Conservation (phyloP, 2,113 vertebrate species). For the Pleuronectes platessa region DNA sequence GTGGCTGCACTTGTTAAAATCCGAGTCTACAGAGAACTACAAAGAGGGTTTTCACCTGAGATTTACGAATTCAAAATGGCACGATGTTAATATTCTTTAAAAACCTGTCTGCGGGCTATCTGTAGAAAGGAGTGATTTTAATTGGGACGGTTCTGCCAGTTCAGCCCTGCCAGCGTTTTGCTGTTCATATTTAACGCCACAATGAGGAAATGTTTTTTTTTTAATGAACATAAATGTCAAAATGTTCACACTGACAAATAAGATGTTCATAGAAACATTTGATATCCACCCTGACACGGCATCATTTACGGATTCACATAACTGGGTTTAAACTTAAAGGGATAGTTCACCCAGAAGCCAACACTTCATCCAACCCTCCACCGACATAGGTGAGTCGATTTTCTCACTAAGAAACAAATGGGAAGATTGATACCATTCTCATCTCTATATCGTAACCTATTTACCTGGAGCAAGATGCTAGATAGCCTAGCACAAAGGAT, state of each 20-base stretch:
- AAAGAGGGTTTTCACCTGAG: slow-evolving; percentile 18
- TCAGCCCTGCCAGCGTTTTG: not conserved
- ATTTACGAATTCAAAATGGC: not conserved
- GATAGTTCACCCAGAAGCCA: too few species aligned
- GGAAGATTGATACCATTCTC: not conserved
- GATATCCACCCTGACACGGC: not conserved
- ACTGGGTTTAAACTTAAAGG: not conserved
- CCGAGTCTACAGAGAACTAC: not conserved
- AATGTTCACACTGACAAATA: not conserved
- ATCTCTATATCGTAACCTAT: not conserved
- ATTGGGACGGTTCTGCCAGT: not conserved
- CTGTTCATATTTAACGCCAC: not conserved
- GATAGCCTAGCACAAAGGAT: not conserved
- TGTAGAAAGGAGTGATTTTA: not conserved
- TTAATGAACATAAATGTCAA: not conserved
- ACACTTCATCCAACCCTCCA: too few species aligned
- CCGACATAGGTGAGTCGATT: too few species aligned
- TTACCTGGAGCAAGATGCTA: not conserved
- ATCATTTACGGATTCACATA: not conserved
- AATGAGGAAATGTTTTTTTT: not conserved
- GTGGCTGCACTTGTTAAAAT: slow-evolving; percentile 20
- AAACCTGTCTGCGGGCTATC: not conserved
- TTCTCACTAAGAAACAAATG: not conserved
- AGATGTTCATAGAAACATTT: not conserved
- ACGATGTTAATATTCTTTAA: not conserved